Percentiles rank a stretch among this genome's conserved stretches.
Conservation (phyloP, 2,113 vertebrate species). For the Dasyornis broadbenti region DNA sequence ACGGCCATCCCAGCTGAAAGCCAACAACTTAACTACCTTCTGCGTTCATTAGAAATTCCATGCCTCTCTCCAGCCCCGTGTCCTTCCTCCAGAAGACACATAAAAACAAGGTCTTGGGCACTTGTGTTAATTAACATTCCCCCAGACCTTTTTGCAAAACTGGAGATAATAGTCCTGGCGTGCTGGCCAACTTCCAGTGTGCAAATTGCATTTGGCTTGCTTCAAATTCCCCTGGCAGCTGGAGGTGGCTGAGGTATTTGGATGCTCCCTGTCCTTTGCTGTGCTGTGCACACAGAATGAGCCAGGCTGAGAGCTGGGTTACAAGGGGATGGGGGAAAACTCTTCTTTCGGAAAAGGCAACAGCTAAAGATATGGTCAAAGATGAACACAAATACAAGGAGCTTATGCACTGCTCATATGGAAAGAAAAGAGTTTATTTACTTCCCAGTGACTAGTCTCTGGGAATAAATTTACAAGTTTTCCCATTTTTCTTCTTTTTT, state of each 20-base stretch:
- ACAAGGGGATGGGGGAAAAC: background rate
- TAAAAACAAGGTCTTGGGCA: conserved; percentile 59
- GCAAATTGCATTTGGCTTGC: conserved; percentile 38
- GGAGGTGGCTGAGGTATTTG: background rate
- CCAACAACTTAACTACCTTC: conserved; percentile 4
- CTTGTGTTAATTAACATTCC: conserved; percentile 56
- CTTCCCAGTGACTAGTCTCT: background rate
- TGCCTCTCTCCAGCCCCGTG: background rate
- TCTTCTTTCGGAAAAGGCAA: background rate
- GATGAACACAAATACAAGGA: background rate
- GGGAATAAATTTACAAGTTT: conserved; percentile 14
- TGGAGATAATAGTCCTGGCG: conserved; percentile 45
- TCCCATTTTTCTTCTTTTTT: background rate
- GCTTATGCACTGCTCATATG: background rate
- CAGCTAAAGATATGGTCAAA: background rate
- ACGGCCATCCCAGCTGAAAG: background rate
- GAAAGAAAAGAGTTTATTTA: conserved; percentile 24
- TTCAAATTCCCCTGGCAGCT: conserved; percentile 12
- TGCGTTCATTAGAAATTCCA: conserved; percentile 47
- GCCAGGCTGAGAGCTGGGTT: background rate
- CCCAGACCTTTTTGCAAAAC: conserved; percentile 34
- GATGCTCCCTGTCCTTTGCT: background rate
- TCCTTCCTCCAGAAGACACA: conserved; percentile 57
- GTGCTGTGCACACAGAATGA: background rate
- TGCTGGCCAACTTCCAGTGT: conserved; percentile 51